Evolutionary conservation across 1,140 invertebrate genomes (phyloP).

Genomic region (Drosophila repletoides): DNA sequence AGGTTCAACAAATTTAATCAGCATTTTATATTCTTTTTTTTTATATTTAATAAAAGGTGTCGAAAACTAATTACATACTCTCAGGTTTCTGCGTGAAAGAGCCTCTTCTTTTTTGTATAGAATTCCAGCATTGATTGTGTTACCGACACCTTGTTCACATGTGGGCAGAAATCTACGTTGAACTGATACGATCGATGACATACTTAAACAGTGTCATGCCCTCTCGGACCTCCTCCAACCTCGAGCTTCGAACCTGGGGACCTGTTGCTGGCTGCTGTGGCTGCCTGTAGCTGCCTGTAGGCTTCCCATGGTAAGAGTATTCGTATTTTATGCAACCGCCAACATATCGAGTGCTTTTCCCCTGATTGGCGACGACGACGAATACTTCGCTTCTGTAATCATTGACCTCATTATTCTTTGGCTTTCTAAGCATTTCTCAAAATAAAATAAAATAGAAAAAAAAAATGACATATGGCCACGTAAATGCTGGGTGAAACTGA

Average conservation of each 20-base stretch:
- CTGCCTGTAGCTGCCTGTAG: not conserved
- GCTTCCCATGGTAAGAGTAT: too few relatives aligned
- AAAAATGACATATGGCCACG: too few relatives aligned
- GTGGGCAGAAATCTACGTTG: slow-evolving; percentile 3
- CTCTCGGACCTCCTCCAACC: slow-evolving; percentile 19
- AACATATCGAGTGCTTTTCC: not conserved
- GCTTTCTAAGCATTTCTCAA: slow-evolving; percentile 17
- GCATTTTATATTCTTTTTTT: not conserved
- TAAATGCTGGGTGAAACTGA: slow-evolving; percentile 8
- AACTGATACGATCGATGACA: slow-evolving; percentile 19
- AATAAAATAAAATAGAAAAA: too few relatives aligned
- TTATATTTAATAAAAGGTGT: slow-evolving; percentile 1
- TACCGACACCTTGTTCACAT: slow-evolving; percentile 6
- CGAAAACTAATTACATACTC: not conserved
- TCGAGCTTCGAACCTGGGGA: too few relatives aligned
- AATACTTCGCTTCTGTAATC: slow-evolving; percentile 19
- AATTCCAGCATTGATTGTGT: slow-evolving; percentile 5
- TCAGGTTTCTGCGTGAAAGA: too few relatives aligned
- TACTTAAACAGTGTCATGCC: slow-evolving; percentile 20
- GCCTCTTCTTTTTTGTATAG: too few relatives aligned
- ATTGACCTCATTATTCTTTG: slow-evolving; percentile 13
- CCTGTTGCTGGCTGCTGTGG: not conserved
- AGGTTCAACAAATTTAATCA: not conserved
- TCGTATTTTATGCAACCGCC: too few relatives aligned
- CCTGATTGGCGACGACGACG: slow-evolving; percentile 4